Evolutionary conservation across 2,113 vertebrate genomes (phyloP), one percentile per base, ranked within the genome.

Genomic region (Pimephales promelas): DNA sequence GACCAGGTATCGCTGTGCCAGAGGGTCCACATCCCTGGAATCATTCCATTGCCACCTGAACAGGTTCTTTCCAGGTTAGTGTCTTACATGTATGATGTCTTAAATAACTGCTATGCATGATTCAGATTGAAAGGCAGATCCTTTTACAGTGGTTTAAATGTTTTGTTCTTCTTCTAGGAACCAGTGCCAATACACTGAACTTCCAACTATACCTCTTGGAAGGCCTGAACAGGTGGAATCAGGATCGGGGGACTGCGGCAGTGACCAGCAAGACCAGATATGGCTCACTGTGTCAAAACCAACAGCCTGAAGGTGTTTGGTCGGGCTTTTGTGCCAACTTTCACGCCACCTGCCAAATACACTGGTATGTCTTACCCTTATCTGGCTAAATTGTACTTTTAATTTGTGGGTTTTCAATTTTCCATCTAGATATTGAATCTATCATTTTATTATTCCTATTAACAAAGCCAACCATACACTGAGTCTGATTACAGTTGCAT

Each of bases 141-240:
- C 1, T 73, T 73, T 31, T 10, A 22, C 45, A 70, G 43, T 71
- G 40, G 36, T 24, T 45, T n/a, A 71, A 49, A 49, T 49, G 47
- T 49, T 4, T 49, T 24, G 43, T 71, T 71, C 2, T 45, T 71
- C 22, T 71, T 71, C 57, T 20, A 84, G 83, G 83, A 28, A 70
- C 74, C 28, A 66, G 62, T 43, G 83, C 83, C 3, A 84, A 79
- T 45, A 13, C 8, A 5, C 47, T 84, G 31, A 84, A 83, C 16
- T 75, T 83, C 40, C 81, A 83, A 40, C n/a, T 83, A 7, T 83
- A 83, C 52, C 75, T 85, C 14, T 28, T 85, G 71, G 72, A 81
- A 61, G 26, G 77, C 40, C 40, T 85, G 24, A 81, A 80, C 49
- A 84, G 56, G 56, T 57, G 56, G 56, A 57, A 59, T 59, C 56